A percentile compares a stretch with the other conserved stretches of the same genome.
Evolutionary conservation across 1,140 invertebrate species (phyloP).

Genomic region (Drosophila willistoni): DNA sequence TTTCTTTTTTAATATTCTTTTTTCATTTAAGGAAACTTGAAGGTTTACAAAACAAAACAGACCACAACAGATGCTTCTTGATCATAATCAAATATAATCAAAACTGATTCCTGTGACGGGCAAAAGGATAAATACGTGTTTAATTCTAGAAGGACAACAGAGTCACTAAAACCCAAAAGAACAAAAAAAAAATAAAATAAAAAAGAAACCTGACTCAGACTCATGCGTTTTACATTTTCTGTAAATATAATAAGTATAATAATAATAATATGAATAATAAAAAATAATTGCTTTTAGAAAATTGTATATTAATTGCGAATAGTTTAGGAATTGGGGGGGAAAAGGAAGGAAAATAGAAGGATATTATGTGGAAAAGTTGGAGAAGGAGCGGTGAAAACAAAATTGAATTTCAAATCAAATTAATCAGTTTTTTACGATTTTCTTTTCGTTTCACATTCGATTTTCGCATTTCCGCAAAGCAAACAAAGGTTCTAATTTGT

Average conservation of each 20-base stretch:
- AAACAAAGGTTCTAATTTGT: conserved; percentile 47
- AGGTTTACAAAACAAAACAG: conserved; percentile 81
- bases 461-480: conserved; percentile 45
- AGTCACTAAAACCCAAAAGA: conserved; percentile 71
- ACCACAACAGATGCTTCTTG: conserved; percentile 79
- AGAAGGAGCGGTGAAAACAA: conserved; percentile 47
- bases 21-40: conserved; percentile 81
- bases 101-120: conserved; percentile 68
- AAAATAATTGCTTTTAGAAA: conserved; percentile 28
- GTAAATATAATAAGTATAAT: conserved; percentile 27
- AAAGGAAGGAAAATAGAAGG: conserved; percentile 19
- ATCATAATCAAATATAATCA: conserved; percentile 70
- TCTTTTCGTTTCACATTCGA: conserved; percentile 44
- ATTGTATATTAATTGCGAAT: conserved; percentile 43
- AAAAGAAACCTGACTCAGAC: conserved; percentile 57
- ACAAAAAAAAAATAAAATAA: too few species aligned
- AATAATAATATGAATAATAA: conserved; percentile 21
- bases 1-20: conserved; percentile 57
- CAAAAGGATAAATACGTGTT: conserved; percentile 66
- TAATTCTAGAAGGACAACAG: conserved; percentile 63
- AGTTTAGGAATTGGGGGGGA: conserved; percentile 26
- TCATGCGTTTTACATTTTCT: conserved; percentile 27
- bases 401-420: conserved; percentile 74
- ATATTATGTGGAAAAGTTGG: not conserved
- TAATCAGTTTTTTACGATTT: conserved; percentile 66